Base-by-base conservation (phyloP, 2,113 vertebrate genomes). In the Callospermophilus lateralis region DNA sequence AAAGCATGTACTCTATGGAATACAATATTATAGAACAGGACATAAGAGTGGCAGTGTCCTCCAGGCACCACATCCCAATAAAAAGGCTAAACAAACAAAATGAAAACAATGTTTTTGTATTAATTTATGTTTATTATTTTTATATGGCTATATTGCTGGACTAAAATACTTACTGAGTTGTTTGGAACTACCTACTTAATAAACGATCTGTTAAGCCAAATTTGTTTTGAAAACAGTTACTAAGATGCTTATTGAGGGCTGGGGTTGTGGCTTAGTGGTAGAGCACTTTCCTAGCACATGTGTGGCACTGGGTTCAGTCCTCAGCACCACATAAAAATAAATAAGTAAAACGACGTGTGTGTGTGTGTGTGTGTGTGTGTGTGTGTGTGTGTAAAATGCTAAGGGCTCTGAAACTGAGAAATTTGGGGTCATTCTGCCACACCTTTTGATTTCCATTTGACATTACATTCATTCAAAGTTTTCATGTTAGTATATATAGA, bases 61-160 rank as follows among this genome's bases (percentile, higher is more conserved):
- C 28, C 6, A 94, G 77, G 42, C 24, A 78, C 42, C 51, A 67
- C 3, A 48, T 85, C 22, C 55, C n/a, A 63, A 77, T 70, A 48
- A 48, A 88, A 92, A 89, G 39, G 37, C 61, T 61, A 30, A n/a
- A 72, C 65, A 55, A 45, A 74, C 73, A 37, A 39, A 80, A 65
- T 85, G 63, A 79, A 95, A 83, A 63, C 24, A 79, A 78, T 65
- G 55, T 89, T 76, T 84, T 94, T 26, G 19, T 79, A 85, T 70
- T 26, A 93, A 34, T 74, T 26, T 17, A 53, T 90, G 1, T 90
- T 78, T 73, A 70, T 53, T 53, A 53, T 53, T 53, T 85, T 65
- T n/a, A 42, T 86, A 34, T 80, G 55, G 74, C n/a, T 1, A 0
- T 37, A 32, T 79, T 89, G 9, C 30, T 22, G 1, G 32, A 80